Evolutionary conservation across 2,888 invertebrate species (phyloP), one percentile per base, ranked within the genome.

Genomic region (Coelopa pilipes): DNA sequence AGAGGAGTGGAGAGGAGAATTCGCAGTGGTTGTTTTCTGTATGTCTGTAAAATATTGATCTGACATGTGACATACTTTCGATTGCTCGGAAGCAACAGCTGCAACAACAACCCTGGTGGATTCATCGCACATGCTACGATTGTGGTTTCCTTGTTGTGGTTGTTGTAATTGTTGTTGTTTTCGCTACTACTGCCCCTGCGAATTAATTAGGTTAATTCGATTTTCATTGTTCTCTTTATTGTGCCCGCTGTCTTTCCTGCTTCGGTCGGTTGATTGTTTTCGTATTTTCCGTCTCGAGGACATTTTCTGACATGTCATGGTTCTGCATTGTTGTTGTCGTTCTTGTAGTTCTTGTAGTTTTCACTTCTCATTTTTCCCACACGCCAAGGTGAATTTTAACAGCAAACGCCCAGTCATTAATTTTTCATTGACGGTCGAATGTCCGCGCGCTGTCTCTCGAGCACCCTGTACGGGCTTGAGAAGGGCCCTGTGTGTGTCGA

Each of bases 141-240:
- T 34, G 34, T 34, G 2, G 4, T 34, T 34, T 34, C 7, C 34
- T 4, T 34, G 34, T 34, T 34, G 34, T 34, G 2, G 34, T 34
- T 34, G 34, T 34, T 34, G 34, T 34, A 4, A 7, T 34, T 34
- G 34, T 34, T 34, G 4, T 34, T 34, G 34, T 34, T 60, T 66
- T 47, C 69, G 15, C 71, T 34, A 50, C 68, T 24, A 47, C 70
- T 70, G 34, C 17, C 34, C 17, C 65, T 47, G 5, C 24, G 55
- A 57, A 70, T 76, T 76, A 76, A 78, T 76, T 78, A 74, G 74
- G 72, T 76, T 76, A 76, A 76, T 76, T 75, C 69, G 72, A 53
- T 68, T 72, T 76, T 75, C 66, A 68, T 70, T 75, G 71, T 73
- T 72, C 63, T 53, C 53, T 55, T 7, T 53, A 57, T 62, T 69